Conservation (phyloP, 2,888 invertebrate species). For the Rutpela maculata region DNA sequence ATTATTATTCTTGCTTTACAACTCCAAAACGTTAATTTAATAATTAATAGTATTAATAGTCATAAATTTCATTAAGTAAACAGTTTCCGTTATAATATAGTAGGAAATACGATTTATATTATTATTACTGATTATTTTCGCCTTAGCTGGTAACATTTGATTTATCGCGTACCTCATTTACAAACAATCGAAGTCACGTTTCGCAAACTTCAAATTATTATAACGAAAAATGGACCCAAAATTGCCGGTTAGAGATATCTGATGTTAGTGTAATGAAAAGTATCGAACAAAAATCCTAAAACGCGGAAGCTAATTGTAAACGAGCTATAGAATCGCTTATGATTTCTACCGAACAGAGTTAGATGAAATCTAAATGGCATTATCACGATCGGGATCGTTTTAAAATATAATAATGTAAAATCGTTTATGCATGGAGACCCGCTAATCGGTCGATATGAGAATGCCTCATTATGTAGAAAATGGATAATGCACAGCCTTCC, state of each 20-base stretch:
- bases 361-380: conserved; percentile 67
- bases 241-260: conserved; percentile 36
- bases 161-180: background rate
- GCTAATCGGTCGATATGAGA: conserved; percentile 67
- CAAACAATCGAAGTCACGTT: conserved; percentile 14
- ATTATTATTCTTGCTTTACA: too few species aligned
- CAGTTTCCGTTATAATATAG: background rate
- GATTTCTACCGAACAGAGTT: conserved; percentile 54
- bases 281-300: conserved; percentile 11
- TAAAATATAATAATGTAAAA: conserved; percentile 69
- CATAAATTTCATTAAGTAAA: too few species aligned
- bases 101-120: background rate
- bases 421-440: conserved; percentile 68
- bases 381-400: conserved; percentile 69
- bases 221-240: conserved; percentile 42
- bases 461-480: conserved; percentile 70
- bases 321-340: conserved; percentile 46
- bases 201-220: background rate
- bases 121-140: background rate
- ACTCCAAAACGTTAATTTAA: too few species aligned
- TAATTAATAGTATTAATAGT: too few species aligned
- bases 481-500: conserved; percentile 69
- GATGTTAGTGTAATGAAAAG: background rate
- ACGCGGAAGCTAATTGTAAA: conserved; percentile 33
- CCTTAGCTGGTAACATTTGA: background rate